These are phyloP conservation scores for Sardina pilchardus DNA, from an alignment of 2,113 vertebrate genomes.

Conservation along the genomic window DNA sequence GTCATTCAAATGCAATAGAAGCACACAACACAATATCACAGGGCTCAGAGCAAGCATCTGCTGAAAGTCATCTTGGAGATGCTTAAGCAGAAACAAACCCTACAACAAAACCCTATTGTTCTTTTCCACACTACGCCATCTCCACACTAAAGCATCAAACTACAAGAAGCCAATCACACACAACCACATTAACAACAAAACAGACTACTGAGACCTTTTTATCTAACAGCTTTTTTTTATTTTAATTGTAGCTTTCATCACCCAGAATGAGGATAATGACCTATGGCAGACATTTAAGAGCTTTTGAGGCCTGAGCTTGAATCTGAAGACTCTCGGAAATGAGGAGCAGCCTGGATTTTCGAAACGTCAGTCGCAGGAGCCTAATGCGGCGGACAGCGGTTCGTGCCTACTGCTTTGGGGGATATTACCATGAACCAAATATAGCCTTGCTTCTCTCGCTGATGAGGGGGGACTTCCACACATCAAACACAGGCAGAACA, in stretches of 20 bases:
- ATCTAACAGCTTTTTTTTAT: background rate
- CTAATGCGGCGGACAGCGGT: background rate
- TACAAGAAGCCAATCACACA: conserved; percentile 2
- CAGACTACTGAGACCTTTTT: background rate
- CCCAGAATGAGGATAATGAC: background rate
- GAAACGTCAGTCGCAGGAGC: background rate
- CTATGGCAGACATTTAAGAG: background rate
- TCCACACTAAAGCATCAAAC: background rate
- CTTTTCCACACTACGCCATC: background rate
- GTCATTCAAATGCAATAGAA: background rate
- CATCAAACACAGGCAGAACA: background rate
- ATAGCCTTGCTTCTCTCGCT: background rate
- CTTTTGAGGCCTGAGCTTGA: background rate
- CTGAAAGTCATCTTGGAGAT: background rate
- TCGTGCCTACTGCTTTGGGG: background rate
- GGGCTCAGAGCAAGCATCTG: background rate
- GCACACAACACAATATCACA: background rate
- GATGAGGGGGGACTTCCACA: background rate
- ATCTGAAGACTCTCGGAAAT: background rate
- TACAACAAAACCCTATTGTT: background rate
- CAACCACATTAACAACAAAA: background rate
- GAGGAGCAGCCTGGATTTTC: background rate
- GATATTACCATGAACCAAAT: conserved; percentile 4
- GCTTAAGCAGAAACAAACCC: background rate
- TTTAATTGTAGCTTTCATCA: background rate